Evolutionary conservation across 30 jellyfish, hydroid and myxozoan genomes (phyloP).

Genomic region (Rhopilema esculentum): DNA sequence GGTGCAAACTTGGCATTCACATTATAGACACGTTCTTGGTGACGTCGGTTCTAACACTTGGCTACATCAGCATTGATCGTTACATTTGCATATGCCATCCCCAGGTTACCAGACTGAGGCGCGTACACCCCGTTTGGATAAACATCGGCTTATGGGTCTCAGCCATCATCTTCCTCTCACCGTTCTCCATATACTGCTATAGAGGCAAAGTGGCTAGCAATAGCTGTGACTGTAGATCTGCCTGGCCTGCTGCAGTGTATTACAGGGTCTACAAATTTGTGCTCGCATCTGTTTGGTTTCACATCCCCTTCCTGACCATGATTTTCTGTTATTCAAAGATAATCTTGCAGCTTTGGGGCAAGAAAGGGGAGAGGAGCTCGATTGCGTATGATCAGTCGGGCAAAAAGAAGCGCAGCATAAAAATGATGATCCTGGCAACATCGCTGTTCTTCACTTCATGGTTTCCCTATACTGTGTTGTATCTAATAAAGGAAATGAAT

Average conservation of each 20-base stretch:
- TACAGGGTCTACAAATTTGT: slow-evolving; percentile 9
- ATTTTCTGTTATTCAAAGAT: slow-evolving; percentile 18
- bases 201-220: background rate
- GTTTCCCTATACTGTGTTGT: slow-evolving; percentile 33
- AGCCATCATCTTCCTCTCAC: background rate
- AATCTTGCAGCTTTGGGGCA: slow-evolving; percentile 22
- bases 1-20: slow-evolving; percentile 32
- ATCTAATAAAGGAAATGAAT: slow-evolving; percentile 19
- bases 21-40: slow-evolving; percentile 2
- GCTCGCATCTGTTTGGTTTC: background rate
- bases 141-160: slow-evolving; percentile 20
- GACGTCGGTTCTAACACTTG: slow-evolving; percentile 28
- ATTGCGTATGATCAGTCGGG: slow-evolving; percentile 8
- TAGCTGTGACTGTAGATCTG: slow-evolving; percentile 35
- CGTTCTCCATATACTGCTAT: slow-evolving; percentile 5
- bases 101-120: background rate
- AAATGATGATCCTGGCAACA: slow-evolving; percentile 41
- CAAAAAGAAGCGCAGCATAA: slow-evolving; percentile 6
- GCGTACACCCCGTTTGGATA: slow-evolving; percentile 1
- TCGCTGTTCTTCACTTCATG: slow-evolving; percentile 35
- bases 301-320: slow-evolving; percentile 29
- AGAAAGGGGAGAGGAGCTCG: slow-evolving; percentile 9
- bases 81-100: slow-evolving; percentile 43
- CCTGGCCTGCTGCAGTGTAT: slow-evolving; percentile 16
- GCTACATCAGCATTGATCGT: slow-evolving; percentile 22